Evolutionary conservation across 2,113 vertebrate genomes (phyloP), one percentile per base, ranked within the genome.

Genomic region (Seriola quinqueradiata): DNA sequence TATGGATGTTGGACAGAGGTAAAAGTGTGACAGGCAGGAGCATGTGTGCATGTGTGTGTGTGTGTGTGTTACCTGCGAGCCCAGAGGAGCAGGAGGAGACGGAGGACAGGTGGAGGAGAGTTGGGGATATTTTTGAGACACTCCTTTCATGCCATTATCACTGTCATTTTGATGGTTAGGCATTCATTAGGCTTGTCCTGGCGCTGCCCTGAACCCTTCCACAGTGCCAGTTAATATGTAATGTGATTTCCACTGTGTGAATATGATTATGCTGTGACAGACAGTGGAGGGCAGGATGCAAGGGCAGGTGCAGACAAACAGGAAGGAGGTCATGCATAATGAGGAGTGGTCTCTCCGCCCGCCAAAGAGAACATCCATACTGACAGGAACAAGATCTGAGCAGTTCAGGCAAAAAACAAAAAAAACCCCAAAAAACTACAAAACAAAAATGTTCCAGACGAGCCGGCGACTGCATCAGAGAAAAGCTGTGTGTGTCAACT

Each of bases 241-340:
- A 83, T 82, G 75, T 89, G 84, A 90, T 87, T 81, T 88, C 86
- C 81, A 40, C 79, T 77, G 78, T 58, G 69, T 69, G 87, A 88
- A 89, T 85, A 60, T 74, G 83, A 90, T 90, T 86, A 85, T 11
- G 10, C 50, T 48, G 58, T 86, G 88, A 89, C 84, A 79, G 87
- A 87, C 85, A 89, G 81, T 48, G 68, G 86, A 87, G 77, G 87
- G 68, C 83, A 83, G 73, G 60, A 81, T 57, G 69, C 82, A 85
- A 87, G 87, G 87, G 75, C 89, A 89, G 84, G 69, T 77, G 75
- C 75, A 60, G 69, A 68, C 80, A 81, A 84, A 91, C 84, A 70
- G 78, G 71, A 74, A 72, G 76, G 80, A 82, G 89, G 88, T 89
- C 78, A 70, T 2, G 58, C 84, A 84, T 89, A 89, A 90, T 90